phyloP scores from a whole-genome alignment of 2,888 invertebrate genomes.

The Melangyna quadrimaculata region DNA sequence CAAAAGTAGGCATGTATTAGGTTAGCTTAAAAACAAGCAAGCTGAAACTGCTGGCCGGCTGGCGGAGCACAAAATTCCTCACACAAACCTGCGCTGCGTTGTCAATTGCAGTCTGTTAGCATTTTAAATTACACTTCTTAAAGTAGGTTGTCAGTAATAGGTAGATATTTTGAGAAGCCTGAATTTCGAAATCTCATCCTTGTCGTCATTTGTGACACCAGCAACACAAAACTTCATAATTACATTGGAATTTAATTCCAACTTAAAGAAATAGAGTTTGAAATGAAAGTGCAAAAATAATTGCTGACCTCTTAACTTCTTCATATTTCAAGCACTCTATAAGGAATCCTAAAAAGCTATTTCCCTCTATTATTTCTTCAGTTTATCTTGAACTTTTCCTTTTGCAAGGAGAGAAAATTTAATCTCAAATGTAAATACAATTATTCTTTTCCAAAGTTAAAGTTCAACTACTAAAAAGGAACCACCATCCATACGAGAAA shows the following conservation, averaged over 20 bases:
- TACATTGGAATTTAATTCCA: constrained; percentile 38
- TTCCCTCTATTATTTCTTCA: background rate
- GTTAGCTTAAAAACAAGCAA: background rate
- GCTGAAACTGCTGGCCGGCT: background rate
- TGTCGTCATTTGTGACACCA: background rate
- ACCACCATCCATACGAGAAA: background rate
- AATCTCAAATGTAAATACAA: background rate
- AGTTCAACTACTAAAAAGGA: background rate
- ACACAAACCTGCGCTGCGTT: background rate
- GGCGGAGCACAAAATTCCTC: background rate
- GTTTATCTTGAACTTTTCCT: background rate
- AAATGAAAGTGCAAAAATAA: background rate
- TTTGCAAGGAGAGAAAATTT: constrained; percentile 7
- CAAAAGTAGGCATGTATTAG: no score
- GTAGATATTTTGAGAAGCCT: background rate
- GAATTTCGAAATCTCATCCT: background rate
- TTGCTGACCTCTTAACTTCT: background rate
- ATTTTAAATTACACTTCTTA: constrained; percentile 23
- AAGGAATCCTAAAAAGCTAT: background rate
- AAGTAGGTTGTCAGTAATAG: background rate
- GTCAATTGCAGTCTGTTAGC: constrained; percentile 25
- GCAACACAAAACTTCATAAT: constrained; percentile 18
- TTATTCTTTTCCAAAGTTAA: background rate
- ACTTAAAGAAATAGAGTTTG: background rate
- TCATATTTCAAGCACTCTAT: background rate